Evolutionary conservation across 2,113 vertebrate genomes (phyloP).

Genomic region (Caranx melampygus): DNA sequence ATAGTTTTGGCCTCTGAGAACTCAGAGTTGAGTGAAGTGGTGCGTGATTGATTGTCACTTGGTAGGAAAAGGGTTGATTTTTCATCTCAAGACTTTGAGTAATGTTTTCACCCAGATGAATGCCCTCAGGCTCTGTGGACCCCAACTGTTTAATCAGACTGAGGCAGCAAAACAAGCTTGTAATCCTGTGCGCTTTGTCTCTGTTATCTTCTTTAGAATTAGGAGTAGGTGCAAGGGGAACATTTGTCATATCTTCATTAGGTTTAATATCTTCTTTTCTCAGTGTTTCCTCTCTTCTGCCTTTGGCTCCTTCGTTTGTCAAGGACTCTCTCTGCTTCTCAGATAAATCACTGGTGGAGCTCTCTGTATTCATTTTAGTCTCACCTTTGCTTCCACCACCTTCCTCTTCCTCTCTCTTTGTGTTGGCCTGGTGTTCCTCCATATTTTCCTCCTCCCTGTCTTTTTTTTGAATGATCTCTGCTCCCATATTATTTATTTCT

Average conservation of each 20-base stretch:
- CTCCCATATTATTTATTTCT: conserved; percentile 10
- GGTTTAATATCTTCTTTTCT: conserved; percentile 41
- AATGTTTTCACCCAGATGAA: conserved; percentile 34
- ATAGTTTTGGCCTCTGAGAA: conserved; percentile 24
- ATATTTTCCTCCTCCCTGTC: neutral
- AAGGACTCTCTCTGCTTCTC: conserved; percentile 35
- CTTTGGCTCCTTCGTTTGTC: conserved; percentile 4
- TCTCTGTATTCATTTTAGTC: conserved; percentile 38
- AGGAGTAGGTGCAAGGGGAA: conserved; percentile 30
- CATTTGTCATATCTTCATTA: conserved; percentile 52
- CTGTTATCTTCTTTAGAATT: conserved; percentile 38
- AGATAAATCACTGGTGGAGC: neutral
- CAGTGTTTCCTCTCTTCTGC: neutral
- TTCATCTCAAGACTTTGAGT: conserved; percentile 37
- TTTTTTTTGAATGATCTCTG: conserved; percentile 26
- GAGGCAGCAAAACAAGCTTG: conserved; percentile 39
- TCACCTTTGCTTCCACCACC: conserved; percentile 5
- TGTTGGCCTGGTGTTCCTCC: neutral
- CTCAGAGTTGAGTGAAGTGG: conserved; percentile 15
- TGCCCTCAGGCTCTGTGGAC: conserved; percentile 11
- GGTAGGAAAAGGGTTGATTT: conserved; percentile 43
- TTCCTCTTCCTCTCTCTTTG: conserved; percentile 25
- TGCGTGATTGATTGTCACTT: conserved; percentile 49
- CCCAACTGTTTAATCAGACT: conserved; percentile 59
- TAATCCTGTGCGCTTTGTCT: conserved; percentile 33